Conservation (phyloP, 2,113 vertebrate species). For the Gobiocypris rarus region DNA sequence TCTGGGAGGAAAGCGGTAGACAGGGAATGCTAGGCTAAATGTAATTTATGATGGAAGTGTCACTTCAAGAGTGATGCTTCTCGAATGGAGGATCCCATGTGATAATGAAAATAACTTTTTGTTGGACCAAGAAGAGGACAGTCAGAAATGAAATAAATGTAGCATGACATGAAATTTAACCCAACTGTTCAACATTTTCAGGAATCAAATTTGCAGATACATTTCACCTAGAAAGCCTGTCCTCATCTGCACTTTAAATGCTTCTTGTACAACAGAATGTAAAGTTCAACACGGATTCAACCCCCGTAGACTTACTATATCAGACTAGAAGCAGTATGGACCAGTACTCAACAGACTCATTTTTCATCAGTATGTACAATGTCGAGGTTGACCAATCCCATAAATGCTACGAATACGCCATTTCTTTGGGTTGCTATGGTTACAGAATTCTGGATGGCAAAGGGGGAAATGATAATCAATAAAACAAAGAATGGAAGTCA, state of each 20-base stretch:
- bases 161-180: not conserved
- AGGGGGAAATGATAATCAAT: conserved; percentile 63
- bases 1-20: conserved; percentile 56
- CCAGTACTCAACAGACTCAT: not conserved
- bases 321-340: conserved; percentile 36
- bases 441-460: conserved; percentile 47
- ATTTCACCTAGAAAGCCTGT: not conserved
- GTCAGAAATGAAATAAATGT: not conserved
- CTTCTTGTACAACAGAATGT: not conserved
- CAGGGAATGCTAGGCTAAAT: conserved; percentile 41
- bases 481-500: conserved; percentile 66
- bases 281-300: not conserved
- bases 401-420: conserved; percentile 29
- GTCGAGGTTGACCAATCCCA: conserved; percentile 26
- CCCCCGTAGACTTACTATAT: not conserved
- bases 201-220: conserved; percentile 31
- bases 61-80: conserved; percentile 61
- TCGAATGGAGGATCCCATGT: conserved; percentile 58
- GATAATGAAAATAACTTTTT: conserved; percentile 60
- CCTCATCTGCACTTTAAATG: not conserved
- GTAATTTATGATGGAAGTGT: conserved; percentile 69
- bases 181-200: not conserved
- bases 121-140: conserved; percentile 2
- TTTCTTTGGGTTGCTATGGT: conserved; percentile 59
- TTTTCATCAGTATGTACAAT: conserved; percentile 13